Conservation (phyloP, 2,888 invertebrate genomes). For the Polylopha cassiicola region DNA sequence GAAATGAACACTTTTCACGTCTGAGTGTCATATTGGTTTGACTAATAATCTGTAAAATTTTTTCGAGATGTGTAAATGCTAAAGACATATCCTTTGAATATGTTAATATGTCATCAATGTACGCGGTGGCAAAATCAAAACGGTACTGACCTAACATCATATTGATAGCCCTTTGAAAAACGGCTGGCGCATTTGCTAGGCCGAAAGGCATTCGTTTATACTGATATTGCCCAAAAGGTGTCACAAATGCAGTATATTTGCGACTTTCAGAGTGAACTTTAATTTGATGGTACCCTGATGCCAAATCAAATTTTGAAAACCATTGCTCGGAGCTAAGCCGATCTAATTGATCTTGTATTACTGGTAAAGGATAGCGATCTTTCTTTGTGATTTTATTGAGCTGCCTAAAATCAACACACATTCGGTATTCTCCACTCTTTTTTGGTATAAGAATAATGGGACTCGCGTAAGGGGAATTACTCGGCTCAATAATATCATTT, state of each 20-base stretch:
- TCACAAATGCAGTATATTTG: conserved; percentile 19
- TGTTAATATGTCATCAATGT: conserved; percentile 18
- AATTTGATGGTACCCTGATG: conserved; percentile 14
- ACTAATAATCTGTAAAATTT: conserved; percentile 3
- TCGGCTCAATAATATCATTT: conserved; percentile 18
- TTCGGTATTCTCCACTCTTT: conserved; percentile 16
- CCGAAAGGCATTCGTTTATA: too few species aligned
- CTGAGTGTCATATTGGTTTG: conserved; percentile 7
- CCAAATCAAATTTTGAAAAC: conserved; percentile 17
- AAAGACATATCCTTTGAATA: neutral
- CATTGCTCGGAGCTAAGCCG: conserved; percentile 4
- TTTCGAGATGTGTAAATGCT: conserved; percentile 7
- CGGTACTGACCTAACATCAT: conserved; percentile 11
- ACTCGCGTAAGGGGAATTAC: conserved; percentile 24
- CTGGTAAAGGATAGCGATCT: conserved; percentile 20
- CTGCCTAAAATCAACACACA: conserved; percentile 23
- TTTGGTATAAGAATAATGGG: conserved; percentile 17
- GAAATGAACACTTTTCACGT: conserved; percentile 15
- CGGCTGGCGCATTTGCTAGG: too few species aligned
- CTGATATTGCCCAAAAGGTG: conserved; percentile 19
- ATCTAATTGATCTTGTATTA: conserved; percentile 24
- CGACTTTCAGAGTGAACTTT: conserved; percentile 2
- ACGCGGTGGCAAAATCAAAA: conserved; percentile 18
- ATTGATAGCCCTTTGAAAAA: too few species aligned
- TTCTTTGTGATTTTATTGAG: conserved; percentile 21